phyloP scores from a whole-genome alignment of 2,113 vertebrate species.

The Serranochromis macrocephalus region DNA sequence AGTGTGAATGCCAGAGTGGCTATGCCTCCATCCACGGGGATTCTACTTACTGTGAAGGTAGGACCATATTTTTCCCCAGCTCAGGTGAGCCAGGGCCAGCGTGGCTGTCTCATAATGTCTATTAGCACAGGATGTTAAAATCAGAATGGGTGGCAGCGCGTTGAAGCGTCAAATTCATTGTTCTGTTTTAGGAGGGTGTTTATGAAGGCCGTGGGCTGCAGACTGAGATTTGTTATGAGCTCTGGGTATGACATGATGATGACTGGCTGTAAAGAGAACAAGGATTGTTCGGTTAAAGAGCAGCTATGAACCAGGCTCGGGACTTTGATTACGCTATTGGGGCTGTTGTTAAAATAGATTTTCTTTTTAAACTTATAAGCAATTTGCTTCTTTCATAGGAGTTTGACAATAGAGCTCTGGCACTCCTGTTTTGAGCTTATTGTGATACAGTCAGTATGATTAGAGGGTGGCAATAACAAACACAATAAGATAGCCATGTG shows the following conservation, averaged over 20 bases:
- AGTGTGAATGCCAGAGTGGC: constrained; percentile 88
- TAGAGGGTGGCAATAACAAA: neutral
- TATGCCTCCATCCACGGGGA: constrained; percentile 85
- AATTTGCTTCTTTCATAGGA: neutral
- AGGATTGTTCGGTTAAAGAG: neutral
- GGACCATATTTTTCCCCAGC: neutral
- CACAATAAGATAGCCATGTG: neutral
- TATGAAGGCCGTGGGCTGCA: neutral
- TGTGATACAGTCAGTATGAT: neutral
- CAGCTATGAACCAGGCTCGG: neutral
- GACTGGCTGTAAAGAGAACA: neutral
- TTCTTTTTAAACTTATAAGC: neutral
- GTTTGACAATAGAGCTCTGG: neutral
- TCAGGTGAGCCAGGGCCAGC: neutral
- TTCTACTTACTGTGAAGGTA: constrained; percentile 90
- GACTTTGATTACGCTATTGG: neutral
- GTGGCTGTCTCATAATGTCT: neutral
- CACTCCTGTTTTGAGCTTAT: neutral
- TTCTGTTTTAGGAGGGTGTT: neutral
- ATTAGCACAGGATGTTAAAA: neutral
- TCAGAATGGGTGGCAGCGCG: neutral
- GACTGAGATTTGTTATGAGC: neutral
- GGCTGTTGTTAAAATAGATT: neutral
- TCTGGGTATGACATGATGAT: neutral
- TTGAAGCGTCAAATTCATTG: neutral